Base-by-base conservation (phyloP, 2,113 vertebrate species). In the Embiotoca jacksoni region DNA sequence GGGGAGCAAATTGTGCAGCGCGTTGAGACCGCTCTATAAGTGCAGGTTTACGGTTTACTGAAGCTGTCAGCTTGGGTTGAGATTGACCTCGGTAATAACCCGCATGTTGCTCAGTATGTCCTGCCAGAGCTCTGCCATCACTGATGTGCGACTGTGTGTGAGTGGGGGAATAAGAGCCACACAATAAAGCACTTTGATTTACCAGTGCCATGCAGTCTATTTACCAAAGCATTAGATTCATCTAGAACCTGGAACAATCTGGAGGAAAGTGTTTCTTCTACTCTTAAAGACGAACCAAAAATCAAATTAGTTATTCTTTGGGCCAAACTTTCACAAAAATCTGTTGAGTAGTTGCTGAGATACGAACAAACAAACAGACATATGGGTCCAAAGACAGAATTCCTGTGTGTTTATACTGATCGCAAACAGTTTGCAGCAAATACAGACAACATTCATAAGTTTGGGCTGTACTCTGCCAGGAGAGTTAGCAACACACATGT, bases 401-500 rank as follows among this genome's bases (percentile, higher is more conserved):
- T 35, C 6, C 30, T 39, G 4, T 7, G 7, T 60, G 30, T 10
- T 76, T 9, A 66, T 61, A 60, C 6, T 44, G 36, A 23, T 47
- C 3, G 23, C 47, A 39, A 30, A 31, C 8, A 23, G 58, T 35
- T 57, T 32, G 37, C 56, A 53, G 16, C 58, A 23, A 50, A 11
- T n/a, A 14, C 59, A 35, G 37, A 47, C 7, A 54, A 13, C 46
- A 55, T 75, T 71, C 10, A 39, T 6, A 69, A 62, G 66, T 64
- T 82, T 78, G 63, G 39, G 65, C 74, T 36, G 63, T 39, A 32
- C 8, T 54, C 53, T 54, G 36, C 35, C 52, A 46, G 31, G 49
- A 46, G 75, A 76, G 30, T 59, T 72, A 53, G 62, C 63, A 67
- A 41, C 62, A 23, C 8, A 61, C 65, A 71, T 32, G 61, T 83